Percentiles rank a stretch among this genome's conserved stretches.
Evolutionary conservation across 2,888 invertebrate genomes (phyloP).

Genomic region (Eubasilissa splendida): DNA sequence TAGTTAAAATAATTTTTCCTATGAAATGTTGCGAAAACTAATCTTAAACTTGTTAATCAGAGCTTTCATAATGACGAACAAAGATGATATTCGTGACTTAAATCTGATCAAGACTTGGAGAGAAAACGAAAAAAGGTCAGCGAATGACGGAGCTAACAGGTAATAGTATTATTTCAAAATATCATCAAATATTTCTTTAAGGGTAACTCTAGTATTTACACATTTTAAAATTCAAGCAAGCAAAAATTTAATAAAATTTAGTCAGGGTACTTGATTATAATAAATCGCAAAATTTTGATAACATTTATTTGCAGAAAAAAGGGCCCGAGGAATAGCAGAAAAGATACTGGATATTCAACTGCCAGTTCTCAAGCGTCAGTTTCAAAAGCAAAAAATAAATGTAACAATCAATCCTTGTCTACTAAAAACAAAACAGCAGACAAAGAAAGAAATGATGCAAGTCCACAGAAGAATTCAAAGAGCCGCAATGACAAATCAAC

Average conservation of each 20-base stretch:
- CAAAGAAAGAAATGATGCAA: conserved; percentile 37
- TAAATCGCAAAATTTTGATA: neutral
- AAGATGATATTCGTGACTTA: conserved; percentile 69
- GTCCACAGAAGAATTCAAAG: conserved; percentile 34
- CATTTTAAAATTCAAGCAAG: no score
- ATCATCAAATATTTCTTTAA: no score
- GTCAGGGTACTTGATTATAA: no score
- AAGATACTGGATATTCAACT: conserved; percentile 81
- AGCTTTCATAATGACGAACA: conserved; percentile 70
- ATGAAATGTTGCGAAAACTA: no score
- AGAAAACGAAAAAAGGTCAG: conserved; percentile 65
- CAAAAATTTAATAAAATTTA: no score
- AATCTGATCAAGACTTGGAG: conserved; percentile 68
- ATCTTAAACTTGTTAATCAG: conserved; percentile 61
- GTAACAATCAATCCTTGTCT: conserved; percentile 28
- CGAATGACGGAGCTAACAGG: conserved; percentile 54
- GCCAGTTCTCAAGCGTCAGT: conserved; percentile 74
- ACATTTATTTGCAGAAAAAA: conserved; percentile 62
- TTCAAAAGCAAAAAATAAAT: conserved; percentile 43
- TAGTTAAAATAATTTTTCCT: no score
- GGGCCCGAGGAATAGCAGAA: conserved; percentile 62
- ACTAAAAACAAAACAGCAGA: conserved; percentile 38
- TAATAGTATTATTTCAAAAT: conserved; percentile 31
- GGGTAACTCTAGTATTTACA: no score
- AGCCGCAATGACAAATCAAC: conserved; percentile 24